Conservation (phyloP, 2,797 vertebrate species). For the Cryptoblepharus egeriae region DNA sequence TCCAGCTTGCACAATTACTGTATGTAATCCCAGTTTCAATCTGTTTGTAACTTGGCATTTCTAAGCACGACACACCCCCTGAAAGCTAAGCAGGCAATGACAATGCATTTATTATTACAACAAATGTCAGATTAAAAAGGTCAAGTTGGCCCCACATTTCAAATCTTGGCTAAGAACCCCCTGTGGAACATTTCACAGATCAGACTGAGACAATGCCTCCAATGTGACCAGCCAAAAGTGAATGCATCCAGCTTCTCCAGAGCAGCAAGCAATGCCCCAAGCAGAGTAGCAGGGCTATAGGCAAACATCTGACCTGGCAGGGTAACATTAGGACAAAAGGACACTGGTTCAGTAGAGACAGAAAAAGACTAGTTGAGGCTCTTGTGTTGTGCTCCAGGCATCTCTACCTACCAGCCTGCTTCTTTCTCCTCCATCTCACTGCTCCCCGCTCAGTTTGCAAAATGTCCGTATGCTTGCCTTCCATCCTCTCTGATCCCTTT, state of each 20-base stretch:
- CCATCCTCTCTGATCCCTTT: too few species aligned
- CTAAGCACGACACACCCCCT: not conserved
- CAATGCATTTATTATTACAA: constrained; percentile 11
- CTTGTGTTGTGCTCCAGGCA: not conserved
- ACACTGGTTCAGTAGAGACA: not conserved
- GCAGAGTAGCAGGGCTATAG: not conserved
- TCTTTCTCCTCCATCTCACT: too few species aligned
- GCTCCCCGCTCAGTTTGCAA: not conserved
- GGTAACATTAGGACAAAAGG: not conserved
- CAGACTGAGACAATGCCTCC: constrained; percentile 29
- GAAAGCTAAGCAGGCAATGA: constrained; percentile 7
- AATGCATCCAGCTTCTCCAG: too few species aligned
- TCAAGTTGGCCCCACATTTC: constrained; percentile 14
- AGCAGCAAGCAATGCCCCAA: not conserved
- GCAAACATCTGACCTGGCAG: not conserved
- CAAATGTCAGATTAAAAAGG: accelerated
- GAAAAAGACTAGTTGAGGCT: not conserved
- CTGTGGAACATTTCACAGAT: constrained; percentile 21
- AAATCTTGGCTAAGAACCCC: not conserved
- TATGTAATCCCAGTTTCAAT: not conserved
- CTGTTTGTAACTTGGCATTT: not conserved
- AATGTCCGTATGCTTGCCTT: too few species aligned
- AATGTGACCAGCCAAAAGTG: not conserved
- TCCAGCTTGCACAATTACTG: constrained; percentile 1
- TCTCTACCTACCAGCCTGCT: not conserved